phyloP scores from a whole-genome alignment of 2,113 vertebrate species.

The Gambusia holbrooki region DNA sequence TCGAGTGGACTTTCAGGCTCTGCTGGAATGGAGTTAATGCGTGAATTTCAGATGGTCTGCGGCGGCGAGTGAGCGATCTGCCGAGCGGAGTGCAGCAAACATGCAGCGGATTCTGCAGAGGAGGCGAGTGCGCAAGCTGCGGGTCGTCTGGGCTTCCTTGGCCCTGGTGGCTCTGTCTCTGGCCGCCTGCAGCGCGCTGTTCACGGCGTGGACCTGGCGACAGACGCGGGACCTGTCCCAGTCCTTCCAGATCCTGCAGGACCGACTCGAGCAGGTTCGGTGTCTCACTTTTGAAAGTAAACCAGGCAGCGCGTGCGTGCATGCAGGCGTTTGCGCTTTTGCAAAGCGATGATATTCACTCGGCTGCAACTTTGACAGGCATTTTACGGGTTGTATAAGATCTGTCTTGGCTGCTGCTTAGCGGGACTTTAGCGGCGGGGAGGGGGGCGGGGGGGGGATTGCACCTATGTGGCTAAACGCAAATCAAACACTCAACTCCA shows the following conservation, averaged over 20 bases:
- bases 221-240: constrained; percentile 82
- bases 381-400: constrained; percentile 61
- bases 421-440: constrained; percentile 56
- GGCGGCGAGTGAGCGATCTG: constrained; percentile 59
- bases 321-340: constrained; percentile 13
- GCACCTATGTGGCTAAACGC: constrained; percentile 51
- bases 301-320: constrained; percentile 3
- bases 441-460: neutral
- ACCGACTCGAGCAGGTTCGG: constrained; percentile 81
- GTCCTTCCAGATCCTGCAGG: constrained; percentile 82
- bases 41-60: constrained; percentile 54
- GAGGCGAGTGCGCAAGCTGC: constrained; percentile 77
- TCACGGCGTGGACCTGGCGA: constrained; percentile 83
- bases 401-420: constrained; percentile 59
- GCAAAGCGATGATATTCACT: constrained; percentile 36
- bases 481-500: constrained; percentile 16
- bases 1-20: constrained; percentile 39
- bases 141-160: constrained; percentile 78
- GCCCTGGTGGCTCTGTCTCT: constrained; percentile 80
- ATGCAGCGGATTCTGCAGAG: constrained; percentile 83
- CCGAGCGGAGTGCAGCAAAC: constrained; percentile 57
- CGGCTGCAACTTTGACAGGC: constrained; percentile 30
- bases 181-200: constrained; percentile 81
- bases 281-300: constrained; percentile 9
- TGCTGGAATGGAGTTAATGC: constrained; percentile 65